These are phyloP conservation scores for Mareca penelope DNA, from an alignment of 2,797 vertebrate genomes.

Conservation along the genomic window DNA sequence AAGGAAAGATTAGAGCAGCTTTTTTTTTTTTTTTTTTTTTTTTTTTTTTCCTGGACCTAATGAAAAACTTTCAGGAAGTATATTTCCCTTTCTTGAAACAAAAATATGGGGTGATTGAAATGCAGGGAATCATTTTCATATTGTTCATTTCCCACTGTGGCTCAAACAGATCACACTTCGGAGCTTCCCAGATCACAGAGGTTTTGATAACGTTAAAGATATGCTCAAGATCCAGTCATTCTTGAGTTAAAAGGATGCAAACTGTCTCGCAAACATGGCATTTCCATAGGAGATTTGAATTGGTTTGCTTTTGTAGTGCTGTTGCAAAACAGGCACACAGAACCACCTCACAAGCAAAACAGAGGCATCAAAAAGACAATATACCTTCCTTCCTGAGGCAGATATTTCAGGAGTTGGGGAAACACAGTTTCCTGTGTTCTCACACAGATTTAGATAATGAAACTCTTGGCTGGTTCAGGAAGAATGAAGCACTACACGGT, in stretches of 20 bases:
- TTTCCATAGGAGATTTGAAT: conserved; percentile 67
- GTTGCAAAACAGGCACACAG: conserved; percentile 62
- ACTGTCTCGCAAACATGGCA: conserved; percentile 47
- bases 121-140: conserved; percentile 55
- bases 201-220: conserved; percentile 55
- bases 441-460: conserved; percentile 76
- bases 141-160: conserved; percentile 38
- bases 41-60: not conserved
- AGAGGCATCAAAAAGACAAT: conserved; percentile 78
- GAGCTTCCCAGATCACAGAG: conserved; percentile 16
- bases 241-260: conserved; percentile 60
- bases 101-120: conserved; percentile 18
- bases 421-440: conserved; percentile 80
- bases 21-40: not conserved
- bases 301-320: conserved; percentile 56
- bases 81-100: conserved; percentile 52
- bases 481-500: conserved; percentile 10
- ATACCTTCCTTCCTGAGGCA: conserved; percentile 81
- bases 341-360: conserved; percentile 71
- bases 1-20: not conserved
- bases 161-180: not conserved
- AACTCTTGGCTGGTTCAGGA: conserved; percentile 57
- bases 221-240: conserved; percentile 45
- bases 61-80: conserved; percentile 50
- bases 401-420: conserved; percentile 82